phyloP scores from a whole-genome alignment of 92 coral and sea anemone genomes.

The Actinernus sp. region DNA sequence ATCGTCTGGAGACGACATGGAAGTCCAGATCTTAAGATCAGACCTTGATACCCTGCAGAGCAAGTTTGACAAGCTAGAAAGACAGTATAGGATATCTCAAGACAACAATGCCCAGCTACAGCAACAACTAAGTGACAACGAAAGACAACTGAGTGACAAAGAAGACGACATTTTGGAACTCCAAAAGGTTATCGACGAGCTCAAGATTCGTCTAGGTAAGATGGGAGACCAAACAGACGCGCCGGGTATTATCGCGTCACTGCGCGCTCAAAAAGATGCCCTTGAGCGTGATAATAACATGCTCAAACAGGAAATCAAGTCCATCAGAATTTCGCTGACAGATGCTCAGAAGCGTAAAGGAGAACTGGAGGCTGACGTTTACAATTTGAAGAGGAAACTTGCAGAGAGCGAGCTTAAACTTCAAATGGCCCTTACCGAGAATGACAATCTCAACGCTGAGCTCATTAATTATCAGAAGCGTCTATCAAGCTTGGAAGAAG shows the following conservation, averaged over 20 bases:
- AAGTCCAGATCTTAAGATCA: conserved; percentile 71
- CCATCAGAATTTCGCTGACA: conserved; percentile 54
- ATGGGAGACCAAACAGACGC: conserved; percentile 89
- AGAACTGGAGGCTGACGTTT: conserved; percentile 78
- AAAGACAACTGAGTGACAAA: conserved; percentile 72
- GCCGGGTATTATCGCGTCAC: conserved; percentile 82
- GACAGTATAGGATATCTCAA: conserved; percentile 61
- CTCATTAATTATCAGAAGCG: conserved; percentile 86
- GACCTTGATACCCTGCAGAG: conserved; percentile 84
- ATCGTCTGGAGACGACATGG: conserved; percentile 78
- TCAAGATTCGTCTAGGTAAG: conserved; percentile 76
- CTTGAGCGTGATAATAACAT: conserved; percentile 93
- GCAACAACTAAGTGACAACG: conserved; percentile 58
- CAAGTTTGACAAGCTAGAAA: conserved; percentile 80
- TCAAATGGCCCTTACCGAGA: conserved; percentile 71
- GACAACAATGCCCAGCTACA: conserved; percentile 81
- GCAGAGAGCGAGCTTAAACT: conserved; percentile 75
- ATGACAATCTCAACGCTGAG: conserved; percentile 86
- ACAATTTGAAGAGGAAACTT: conserved; percentile 74
- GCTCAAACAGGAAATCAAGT: conserved; percentile 82
- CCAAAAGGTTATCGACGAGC: conserved; percentile 77
- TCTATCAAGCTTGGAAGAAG: conserved; percentile 76
- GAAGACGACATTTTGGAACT: conserved; percentile 91
- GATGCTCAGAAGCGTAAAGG: conserved; percentile 82
- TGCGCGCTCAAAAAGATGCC: conserved; percentile 83